phyloP scores from a whole-genome alignment of 2,888 invertebrate species.

The Pemphredon lugubris region DNA sequence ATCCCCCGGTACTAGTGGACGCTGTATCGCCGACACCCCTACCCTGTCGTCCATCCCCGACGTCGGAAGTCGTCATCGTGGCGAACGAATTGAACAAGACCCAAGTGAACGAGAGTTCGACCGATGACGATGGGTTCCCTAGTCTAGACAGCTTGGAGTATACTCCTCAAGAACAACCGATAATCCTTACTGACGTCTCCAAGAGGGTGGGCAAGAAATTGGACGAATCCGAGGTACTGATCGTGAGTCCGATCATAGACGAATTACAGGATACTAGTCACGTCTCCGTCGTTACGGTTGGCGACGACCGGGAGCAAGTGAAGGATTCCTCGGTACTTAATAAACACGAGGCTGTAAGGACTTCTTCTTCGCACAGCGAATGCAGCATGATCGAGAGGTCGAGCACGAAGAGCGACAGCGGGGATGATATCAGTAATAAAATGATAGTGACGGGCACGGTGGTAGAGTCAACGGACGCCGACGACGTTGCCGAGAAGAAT shows the following conservation, averaged over 20 bases:
- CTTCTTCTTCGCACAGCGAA: slow-evolving; percentile 73
- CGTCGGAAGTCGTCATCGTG: slow-evolving; percentile 90
- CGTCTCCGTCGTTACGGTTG: slow-evolving; percentile 95
- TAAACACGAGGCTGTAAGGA: slow-evolving; percentile 66
- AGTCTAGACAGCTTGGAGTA: slow-evolving; percentile 89
- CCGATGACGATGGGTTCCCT: slow-evolving; percentile 88
- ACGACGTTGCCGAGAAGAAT: slow-evolving; percentile 58
- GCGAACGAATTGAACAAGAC: slow-evolving; percentile 90
- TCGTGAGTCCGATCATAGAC: slow-evolving; percentile 87
- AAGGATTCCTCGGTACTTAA: slow-evolving; percentile 85
- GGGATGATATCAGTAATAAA: slow-evolving; percentile 80
- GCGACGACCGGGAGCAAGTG: slow-evolving; percentile 88
- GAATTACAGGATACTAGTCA: slow-evolving; percentile 89
- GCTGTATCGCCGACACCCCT: slow-evolving; percentile 87
- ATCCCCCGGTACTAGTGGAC: slow-evolving; percentile 90
- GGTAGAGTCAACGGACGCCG: slow-evolving; percentile 73
- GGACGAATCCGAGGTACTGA: slow-evolving; percentile 93
- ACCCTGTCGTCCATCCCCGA: slow-evolving; percentile 86
- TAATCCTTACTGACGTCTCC: slow-evolving; percentile 78
- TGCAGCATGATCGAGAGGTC: slow-evolving; percentile 64
- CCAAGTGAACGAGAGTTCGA: slow-evolving; percentile 86
- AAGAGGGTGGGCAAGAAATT: slow-evolving; percentile 85
- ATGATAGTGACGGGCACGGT: slow-evolving; percentile 81
- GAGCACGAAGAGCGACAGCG: slow-evolving; percentile 72
- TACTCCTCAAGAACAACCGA: slow-evolving; percentile 77